Conservation (phyloP, 1,140 invertebrate genomes). For the Pissodes strobi region DNA sequence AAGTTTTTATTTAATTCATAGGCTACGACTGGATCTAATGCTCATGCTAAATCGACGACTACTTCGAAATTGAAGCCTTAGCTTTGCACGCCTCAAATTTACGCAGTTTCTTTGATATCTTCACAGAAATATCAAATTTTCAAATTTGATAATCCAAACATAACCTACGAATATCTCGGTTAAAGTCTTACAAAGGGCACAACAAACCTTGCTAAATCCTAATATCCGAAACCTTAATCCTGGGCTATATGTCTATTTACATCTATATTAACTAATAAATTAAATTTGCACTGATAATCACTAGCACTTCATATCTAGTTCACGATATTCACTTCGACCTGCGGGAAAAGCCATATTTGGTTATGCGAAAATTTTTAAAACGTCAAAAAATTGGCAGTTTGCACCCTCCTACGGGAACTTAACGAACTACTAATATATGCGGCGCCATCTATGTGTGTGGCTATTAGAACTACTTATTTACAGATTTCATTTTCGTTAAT, state of each 20-base stretch:
- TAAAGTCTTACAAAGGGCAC: slow-evolving; percentile 22
- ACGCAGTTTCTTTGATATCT: too few relatives aligned
- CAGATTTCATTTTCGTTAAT: too few relatives aligned
- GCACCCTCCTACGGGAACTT: too few relatives aligned
- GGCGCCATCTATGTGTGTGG: too few relatives aligned
- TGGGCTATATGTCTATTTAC: slow-evolving; percentile 25
- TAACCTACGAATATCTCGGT: slow-evolving; percentile 44
- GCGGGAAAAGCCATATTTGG: slow-evolving; percentile 50
- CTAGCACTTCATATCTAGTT: slow-evolving; percentile 45
- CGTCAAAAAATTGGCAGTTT: too few relatives aligned
- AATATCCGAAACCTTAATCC: background rate
- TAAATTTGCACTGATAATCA: slow-evolving; percentile 31
- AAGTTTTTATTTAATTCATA: too few relatives aligned
- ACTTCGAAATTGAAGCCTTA: too few relatives aligned
- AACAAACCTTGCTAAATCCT: slow-evolving; percentile 38
- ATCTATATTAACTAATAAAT: slow-evolving; percentile 40
- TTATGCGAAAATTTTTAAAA: slow-evolving; percentile 51
- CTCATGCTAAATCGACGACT: too few relatives aligned
- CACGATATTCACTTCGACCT: slow-evolving; percentile 39
- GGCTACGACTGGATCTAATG: too few relatives aligned
- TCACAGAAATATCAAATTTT: slow-evolving; percentile 8
- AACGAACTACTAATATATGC: too few relatives aligned
- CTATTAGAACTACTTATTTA: too few relatives aligned
- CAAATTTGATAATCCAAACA: slow-evolving; percentile 35
- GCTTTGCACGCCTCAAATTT: too few relatives aligned